These are phyloP conservation scores for Miichthys miiuy DNA, from an alignment of 2,797 vertebrate genomes.

Conservation along the genomic window DNA sequence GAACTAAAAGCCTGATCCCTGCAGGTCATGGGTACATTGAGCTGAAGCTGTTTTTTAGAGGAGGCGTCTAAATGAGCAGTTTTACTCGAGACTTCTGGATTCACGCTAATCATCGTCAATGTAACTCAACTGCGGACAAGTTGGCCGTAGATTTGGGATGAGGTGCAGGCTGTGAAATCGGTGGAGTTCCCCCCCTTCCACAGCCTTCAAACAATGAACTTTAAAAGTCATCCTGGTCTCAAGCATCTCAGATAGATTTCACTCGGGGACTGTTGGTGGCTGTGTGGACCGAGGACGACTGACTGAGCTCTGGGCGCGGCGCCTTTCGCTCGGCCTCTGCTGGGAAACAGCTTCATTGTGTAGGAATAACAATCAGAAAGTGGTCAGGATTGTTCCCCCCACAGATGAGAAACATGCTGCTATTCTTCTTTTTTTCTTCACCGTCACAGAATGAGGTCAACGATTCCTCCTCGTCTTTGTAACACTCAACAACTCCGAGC, in stretches of 20 bases:
- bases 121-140: not conserved
- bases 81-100: not conserved
- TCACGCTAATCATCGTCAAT: too few species aligned
- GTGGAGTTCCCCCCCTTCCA: too few species aligned
- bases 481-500: constrained; percentile 3
- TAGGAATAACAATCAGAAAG: constrained; percentile 34
- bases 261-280: not conserved
- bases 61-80: not conserved
- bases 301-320: constrained; percentile 7
- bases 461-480: constrained; percentile 1
- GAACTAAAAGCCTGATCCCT: constrained; percentile 18
- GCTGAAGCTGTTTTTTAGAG: constrained; percentile 1
- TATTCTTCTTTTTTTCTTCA: constrained; percentile 25
- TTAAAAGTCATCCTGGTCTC: not conserved
- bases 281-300: not conserved
- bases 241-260: not conserved
- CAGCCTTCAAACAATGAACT: not conserved
- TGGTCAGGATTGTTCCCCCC: constrained; percentile 13
- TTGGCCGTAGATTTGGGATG: not conserved
- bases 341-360: constrained; percentile 41
- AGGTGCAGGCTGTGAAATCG: too few species aligned
- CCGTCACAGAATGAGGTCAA: constrained; percentile 20
- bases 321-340: not conserved
- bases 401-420: constrained; percentile 31
- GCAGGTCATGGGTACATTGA: not conserved